These are phyloP conservation scores for Mergus octosetaceus DNA, from an alignment of 2,797 vertebrate genomes.

Conservation along the genomic window DNA sequence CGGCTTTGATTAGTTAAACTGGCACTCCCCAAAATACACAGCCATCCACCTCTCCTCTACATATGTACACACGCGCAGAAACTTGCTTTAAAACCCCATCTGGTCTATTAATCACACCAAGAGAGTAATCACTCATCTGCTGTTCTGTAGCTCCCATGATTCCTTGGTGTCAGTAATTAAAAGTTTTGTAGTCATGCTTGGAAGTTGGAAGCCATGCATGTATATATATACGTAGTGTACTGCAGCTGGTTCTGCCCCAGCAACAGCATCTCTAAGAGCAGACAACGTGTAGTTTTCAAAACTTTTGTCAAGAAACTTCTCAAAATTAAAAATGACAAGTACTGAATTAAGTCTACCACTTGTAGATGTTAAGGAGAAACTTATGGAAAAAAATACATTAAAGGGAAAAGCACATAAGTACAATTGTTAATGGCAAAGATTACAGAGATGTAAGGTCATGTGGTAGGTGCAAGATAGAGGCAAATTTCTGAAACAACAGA, in stretches of 20 bases:
- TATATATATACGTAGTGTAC: neutral
- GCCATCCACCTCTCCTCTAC: neutral
- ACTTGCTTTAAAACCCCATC: neutral
- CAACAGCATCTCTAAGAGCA: neutral
- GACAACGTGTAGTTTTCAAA: neutral
- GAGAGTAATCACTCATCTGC: neutral
- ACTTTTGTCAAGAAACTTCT: neutral
- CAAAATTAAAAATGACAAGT: neutral
- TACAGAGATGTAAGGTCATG: neutral
- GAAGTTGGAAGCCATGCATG: neutral
- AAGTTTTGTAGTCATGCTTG: neutral
- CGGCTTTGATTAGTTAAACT: neutral
- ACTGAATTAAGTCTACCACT: neutral
- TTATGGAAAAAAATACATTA: neutral
- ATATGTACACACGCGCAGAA: neutral
- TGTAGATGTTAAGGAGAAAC: neutral
- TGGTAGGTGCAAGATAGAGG: neutral
- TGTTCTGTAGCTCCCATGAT: neutral
- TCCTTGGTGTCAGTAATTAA: neutral
- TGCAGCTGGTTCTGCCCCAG: neutral
- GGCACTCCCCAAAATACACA: neutral
- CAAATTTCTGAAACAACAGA: neutral
- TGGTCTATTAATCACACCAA: constrained; percentile 19
- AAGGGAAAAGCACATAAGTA: neutral
- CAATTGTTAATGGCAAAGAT: neutral